Percentiles rank a stretch among this genome's conserved stretches.
Conservation (phyloP, 1,140 invertebrate genomes). For the Ceratosolen solmsi region DNA sequence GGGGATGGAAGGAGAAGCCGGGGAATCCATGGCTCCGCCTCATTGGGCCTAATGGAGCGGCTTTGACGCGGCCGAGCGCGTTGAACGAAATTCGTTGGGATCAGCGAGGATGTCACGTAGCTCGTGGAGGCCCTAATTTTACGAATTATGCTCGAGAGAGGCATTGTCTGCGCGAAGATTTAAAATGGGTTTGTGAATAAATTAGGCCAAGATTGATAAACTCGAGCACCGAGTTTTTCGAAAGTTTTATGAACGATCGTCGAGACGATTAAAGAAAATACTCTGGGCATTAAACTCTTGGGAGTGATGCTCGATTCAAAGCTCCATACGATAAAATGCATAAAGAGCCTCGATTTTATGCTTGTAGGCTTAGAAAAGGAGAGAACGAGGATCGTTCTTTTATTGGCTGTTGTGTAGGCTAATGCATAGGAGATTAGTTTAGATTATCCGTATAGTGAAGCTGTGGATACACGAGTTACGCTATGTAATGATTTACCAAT, state of each 20-base stretch:
- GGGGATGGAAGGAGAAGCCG: background rate
- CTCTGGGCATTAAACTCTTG: background rate
- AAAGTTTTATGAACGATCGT: background rate
- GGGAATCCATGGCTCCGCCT: slow-evolving; percentile 5
- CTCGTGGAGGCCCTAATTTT: too few relatives aligned
- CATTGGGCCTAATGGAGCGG: background rate
- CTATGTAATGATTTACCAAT: too few relatives aligned
- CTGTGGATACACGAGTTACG: too few relatives aligned
- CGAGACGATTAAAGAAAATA: background rate
- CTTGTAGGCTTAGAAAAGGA: background rate
- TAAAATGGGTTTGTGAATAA: slow-evolving; percentile 15
- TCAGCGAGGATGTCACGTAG: too few relatives aligned
- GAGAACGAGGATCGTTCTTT: too few relatives aligned
- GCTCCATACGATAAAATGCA: background rate
- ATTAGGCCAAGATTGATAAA: slow-evolving; percentile 5
- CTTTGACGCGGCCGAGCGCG: background rate
- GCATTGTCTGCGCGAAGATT: background rate
- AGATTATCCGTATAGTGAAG: too few relatives aligned
- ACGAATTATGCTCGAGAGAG: too few relatives aligned
- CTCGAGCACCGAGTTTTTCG: background rate
- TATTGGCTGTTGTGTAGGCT: too few relatives aligned
- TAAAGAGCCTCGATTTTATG: background rate
- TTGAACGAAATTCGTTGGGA: background rate
- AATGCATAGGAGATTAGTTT: too few relatives aligned
- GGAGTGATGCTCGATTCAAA: background rate